These are phyloP conservation scores for Sanderia malayensis DNA, from an alignment of 30 jellyfish, hydroid and myxozoan species.

Conservation along the genomic window DNA sequence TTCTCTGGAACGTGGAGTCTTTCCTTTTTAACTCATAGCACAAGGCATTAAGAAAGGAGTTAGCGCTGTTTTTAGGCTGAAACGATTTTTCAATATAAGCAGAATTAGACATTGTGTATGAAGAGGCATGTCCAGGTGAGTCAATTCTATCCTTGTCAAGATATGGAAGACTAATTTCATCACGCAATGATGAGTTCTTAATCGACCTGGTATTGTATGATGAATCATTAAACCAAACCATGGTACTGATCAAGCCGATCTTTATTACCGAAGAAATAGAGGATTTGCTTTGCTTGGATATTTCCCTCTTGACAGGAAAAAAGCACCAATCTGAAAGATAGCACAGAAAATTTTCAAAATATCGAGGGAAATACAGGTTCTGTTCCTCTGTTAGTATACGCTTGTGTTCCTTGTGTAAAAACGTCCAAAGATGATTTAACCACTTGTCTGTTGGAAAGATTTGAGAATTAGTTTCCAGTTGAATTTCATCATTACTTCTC, in stretches of 20 bases:
- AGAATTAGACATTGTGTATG: not conserved
- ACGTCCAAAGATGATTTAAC: conserved; percentile 6
- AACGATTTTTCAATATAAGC: not conserved
- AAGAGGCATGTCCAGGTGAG: too few species aligned
- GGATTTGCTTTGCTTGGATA: not conserved
- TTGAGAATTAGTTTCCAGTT: not conserved
- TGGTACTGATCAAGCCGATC: conserved; percentile 3
- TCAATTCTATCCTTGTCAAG: not conserved
- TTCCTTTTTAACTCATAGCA: not conserved
- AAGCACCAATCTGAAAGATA: conserved; percentile 35
- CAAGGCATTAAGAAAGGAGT: conserved; percentile 27
- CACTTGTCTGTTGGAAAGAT: conserved; percentile 6
- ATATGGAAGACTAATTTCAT: conserved; percentile 18
- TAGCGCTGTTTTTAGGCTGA: not conserved
- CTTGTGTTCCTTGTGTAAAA: conserved; percentile 8
- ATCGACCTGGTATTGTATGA: not conserved
- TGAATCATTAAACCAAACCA: not conserved
- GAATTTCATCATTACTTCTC: conserved; percentile 10
- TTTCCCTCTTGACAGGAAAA: conserved; percentile 20
- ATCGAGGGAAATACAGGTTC: not conserved
- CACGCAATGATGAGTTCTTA: not conserved
- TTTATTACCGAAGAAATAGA: too few species aligned
- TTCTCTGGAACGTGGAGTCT: conserved; percentile 4
- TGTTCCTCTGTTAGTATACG: not conserved
- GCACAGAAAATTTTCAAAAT: conserved; percentile 1